Base-by-base conservation (phyloP, 2,113 vertebrate species). In the Istiophorus platypterus region DNA sequence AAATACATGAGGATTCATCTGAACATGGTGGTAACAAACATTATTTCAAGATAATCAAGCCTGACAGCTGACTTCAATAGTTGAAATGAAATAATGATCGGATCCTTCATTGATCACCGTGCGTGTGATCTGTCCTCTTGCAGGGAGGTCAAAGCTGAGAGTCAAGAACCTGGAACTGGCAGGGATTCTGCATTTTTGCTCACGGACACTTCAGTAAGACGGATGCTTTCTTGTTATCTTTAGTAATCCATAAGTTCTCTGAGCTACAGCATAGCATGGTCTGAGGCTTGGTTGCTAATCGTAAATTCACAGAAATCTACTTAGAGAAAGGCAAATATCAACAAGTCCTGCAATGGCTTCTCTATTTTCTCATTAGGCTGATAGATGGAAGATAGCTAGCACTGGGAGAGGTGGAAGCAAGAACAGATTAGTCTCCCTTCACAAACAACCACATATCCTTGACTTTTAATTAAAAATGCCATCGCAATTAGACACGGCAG, bases 391-490 rank as follows among this genome's bases (percentile, higher is more conserved):
- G 94, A 95, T 95, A 94, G 89, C 80, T 81, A 62, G 84, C 72
- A 90, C 47, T 81, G 80, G 61, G 82, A 92, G 86, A 93, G 88
- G 91, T 87, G 80, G 75, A 89, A 90, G 90, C 91, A 92, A 85
- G 92, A 91, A 92, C 85, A 91, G 94, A 95, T 95, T 95, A 95
- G 92, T 93, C 91, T 92, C 89, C 91, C 91, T 84, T 92, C 92
- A 91, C 94, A 95, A 95, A 95, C 94, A 96, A 95, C 91, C 91
- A 93, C 92, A 95, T 94, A 94, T 95, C 93, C 91, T 94, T 94
- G 92, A 94, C 93, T 95, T 94, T 96, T 96, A 95, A 96, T 95
- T 96, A 95, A 95, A 95, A 95, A 94, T 94, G 94, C 94, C 94
- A 95, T 93, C 78, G 81, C 94, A 95, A 96, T 95, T 95, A 96